phyloP scores from a whole-genome alignment of 2,797 vertebrate genomes.

The Amphiprion clarkii region DNA sequence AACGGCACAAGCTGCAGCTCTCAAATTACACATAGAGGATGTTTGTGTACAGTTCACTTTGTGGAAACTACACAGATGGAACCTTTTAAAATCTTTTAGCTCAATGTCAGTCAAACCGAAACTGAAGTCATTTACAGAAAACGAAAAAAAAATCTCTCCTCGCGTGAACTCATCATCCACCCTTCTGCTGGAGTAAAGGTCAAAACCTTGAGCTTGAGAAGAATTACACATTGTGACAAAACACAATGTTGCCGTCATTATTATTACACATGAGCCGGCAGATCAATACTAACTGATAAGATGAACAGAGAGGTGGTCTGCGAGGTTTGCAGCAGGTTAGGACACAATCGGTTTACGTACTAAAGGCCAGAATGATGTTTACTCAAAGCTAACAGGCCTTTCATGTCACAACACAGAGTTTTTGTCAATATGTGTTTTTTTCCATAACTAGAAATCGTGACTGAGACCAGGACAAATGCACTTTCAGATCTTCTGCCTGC shows the following conservation, averaged over 20 bases:
- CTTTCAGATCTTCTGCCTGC: no score
- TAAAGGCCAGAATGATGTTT: conserved; percentile 59
- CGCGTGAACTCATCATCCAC: background rate
- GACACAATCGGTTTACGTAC: conserved; percentile 41
- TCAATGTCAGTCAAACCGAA: conserved; percentile 16
- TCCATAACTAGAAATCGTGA: background rate
- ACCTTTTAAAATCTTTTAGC: background rate
- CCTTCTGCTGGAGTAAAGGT: conserved; percentile 22
- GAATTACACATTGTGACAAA: conserved; percentile 27
- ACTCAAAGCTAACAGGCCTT: conserved; percentile 25
- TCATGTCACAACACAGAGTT: conserved; percentile 3
- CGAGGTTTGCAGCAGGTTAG: conserved; percentile 58
- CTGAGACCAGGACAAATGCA: background rate
- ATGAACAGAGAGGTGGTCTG: background rate
- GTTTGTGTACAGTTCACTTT: background rate
- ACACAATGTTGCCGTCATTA: conserved; percentile 27
- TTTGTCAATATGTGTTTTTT: conserved; percentile 24
- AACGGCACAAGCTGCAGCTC: background rate
- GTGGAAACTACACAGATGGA: conserved; percentile 6
- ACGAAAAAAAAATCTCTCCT: background rate
- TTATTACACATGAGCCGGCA: conserved; percentile 3
- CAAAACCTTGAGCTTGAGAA: conserved; percentile 35
- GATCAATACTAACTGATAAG: conserved; percentile 75
- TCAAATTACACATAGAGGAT: conserved; percentile 16
- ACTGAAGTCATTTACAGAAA: background rate